phyloP scores from a whole-genome alignment of 2,888 invertebrate species.

The Eumerus sabulonum region DNA sequence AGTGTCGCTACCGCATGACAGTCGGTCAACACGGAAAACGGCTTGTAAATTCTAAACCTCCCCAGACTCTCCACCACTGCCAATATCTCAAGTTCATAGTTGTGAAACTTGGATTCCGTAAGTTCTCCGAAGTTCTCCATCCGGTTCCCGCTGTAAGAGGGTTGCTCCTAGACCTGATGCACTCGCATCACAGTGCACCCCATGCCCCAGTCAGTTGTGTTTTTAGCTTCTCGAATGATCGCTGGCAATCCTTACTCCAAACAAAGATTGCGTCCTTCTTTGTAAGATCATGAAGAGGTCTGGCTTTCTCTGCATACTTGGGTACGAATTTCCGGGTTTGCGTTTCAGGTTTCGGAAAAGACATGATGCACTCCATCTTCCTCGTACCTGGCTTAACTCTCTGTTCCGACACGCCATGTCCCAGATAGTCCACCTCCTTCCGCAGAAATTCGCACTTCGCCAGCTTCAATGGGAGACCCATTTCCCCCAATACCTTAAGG shows the following conservation, averaged over 20 bases:
- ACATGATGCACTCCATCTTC: neutral
- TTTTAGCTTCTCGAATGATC: constrained; percentile 6
- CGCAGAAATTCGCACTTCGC: neutral
- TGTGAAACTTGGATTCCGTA: neutral
- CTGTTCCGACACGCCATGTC: neutral
- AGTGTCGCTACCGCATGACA: constrained; percentile 8
- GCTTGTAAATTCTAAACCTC: too few relatives aligned
- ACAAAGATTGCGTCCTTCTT: constrained; percentile 8
- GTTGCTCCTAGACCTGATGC: neutral
- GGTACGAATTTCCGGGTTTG: neutral
- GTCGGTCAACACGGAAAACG: constrained; percentile 15
- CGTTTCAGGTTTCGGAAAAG: neutral
- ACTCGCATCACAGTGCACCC: constrained; percentile 5
- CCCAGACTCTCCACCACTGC: too few relatives aligned
- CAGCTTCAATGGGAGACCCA: neutral
- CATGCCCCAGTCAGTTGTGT: neutral
- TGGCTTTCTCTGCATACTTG: constrained; percentile 3
- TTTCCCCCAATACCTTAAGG: neutral
- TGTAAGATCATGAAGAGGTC: constrained; percentile 3
- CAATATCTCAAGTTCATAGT: too few relatives aligned
- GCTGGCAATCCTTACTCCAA: constrained; percentile 5
- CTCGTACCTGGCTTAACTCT: neutral
- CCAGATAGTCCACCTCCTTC: neutral
- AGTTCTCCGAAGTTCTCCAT: constrained; percentile 1
- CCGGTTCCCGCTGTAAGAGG: neutral